phyloP scores from a whole-genome alignment of 2,797 vertebrate species.

The Poeciliopsis paucimaculata region DNA sequence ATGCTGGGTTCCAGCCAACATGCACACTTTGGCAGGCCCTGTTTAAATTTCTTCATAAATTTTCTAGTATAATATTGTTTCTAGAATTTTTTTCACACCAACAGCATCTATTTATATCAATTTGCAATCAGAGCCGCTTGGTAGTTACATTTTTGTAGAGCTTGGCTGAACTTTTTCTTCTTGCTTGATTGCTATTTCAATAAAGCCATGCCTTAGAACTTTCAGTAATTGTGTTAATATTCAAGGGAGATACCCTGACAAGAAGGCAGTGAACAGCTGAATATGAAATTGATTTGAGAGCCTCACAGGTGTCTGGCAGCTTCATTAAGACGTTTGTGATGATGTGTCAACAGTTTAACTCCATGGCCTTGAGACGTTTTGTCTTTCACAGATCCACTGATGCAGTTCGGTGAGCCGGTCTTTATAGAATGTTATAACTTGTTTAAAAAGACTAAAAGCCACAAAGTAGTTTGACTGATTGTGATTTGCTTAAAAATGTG shows the following conservation, averaged over 20 bases:
- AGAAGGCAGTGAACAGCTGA: conserved; percentile 45
- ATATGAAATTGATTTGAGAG: conserved; percentile 58
- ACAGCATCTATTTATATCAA: neutral
- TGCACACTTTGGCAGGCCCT: too few species aligned
- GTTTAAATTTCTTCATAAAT: neutral
- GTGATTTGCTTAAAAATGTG: neutral
- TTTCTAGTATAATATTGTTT: neutral
- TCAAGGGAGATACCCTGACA: conserved; percentile 37
- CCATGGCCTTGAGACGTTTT: conserved; percentile 24
- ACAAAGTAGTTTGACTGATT: neutral
- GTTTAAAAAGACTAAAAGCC: neutral
- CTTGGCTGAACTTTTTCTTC: conserved; percentile 17
- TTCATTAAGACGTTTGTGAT: conserved; percentile 48
- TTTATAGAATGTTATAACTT: conserved; percentile 7
- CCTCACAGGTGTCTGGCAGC: conserved; percentile 46
- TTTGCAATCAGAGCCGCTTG: conserved; percentile 11
- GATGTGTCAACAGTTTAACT: conserved; percentile 28
- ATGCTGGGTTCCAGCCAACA: too few species aligned
- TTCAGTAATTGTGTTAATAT: conserved; percentile 54
- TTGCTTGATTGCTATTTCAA: conserved; percentile 39
- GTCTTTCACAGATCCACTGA: conserved; percentile 22
- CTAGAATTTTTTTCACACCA: neutral
- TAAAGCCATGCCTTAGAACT: conserved; percentile 21
- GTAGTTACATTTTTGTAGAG: conserved; percentile 18
- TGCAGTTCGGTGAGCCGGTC: conserved; percentile 10